A percentile compares a stretch with the other conserved stretches of the same genome.
Evolutionary conservation across 2,113 vertebrate species (phyloP).

Genomic region (Argyrosomus japonicus): DNA sequence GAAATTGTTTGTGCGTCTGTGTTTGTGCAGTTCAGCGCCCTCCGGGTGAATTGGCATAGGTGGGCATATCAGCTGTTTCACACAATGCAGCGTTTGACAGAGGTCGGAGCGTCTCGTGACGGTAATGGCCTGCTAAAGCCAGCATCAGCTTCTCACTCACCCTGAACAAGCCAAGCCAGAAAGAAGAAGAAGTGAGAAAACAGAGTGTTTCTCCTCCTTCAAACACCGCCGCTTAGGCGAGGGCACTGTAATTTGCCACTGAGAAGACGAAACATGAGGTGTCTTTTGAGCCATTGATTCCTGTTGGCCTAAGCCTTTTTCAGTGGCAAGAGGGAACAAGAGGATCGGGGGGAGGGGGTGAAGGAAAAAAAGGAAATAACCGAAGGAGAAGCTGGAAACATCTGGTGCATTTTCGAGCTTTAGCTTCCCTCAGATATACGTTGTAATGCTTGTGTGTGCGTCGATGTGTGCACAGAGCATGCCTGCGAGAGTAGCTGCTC

Average conservation of each 20-base stretch:
- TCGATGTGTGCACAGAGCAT: constrained; percentile 40
- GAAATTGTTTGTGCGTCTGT: constrained; percentile 1
- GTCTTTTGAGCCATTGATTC: constrained; percentile 65
- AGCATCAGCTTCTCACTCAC: constrained; percentile 9
- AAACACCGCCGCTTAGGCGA: constrained; percentile 19
- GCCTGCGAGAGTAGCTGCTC: constrained; percentile 51
- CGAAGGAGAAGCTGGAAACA: constrained; percentile 55
- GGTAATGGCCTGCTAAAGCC: constrained; percentile 20
- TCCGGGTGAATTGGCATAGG: constrained; percentile 18
- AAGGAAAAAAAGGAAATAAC: neutral
- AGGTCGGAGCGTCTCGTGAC: constrained; percentile 24
- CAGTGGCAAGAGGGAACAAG: neutral
- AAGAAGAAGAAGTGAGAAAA: constrained; percentile 32
- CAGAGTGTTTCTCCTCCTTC: constrained; percentile 31
- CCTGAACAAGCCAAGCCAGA: constrained; percentile 30
- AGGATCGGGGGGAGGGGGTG: neutral
- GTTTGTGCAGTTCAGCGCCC: neutral
- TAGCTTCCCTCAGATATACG: constrained; percentile 60
- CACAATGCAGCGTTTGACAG: constrained; percentile 28
- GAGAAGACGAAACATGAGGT: constrained; percentile 53
- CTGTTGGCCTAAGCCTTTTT: constrained; percentile 44
- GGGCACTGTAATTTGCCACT: constrained; percentile 56
- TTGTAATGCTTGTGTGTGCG: constrained; percentile 54
- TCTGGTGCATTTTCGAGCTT: constrained; percentile 70
- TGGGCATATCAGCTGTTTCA: constrained; percentile 8